A percentile compares a stretch with the other conserved stretches of the same genome.
phyloP scores from a whole-genome alignment of 2,113 vertebrate genomes.

The Jaculus jaculus region DNA sequence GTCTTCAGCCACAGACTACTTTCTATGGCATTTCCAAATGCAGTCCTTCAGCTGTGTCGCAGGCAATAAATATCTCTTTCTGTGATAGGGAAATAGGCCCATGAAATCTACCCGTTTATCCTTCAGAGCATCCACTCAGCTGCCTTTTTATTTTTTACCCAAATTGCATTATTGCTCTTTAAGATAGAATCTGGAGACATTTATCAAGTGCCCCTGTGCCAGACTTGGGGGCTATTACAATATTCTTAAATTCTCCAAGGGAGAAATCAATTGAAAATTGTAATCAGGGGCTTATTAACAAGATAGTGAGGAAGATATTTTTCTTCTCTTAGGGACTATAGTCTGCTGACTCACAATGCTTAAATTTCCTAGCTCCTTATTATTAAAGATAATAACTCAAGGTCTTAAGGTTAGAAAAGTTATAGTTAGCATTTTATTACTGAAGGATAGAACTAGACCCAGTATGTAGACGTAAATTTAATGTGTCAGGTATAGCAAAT shows the following conservation, averaged over 20 bases:
- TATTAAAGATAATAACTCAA: conserved; percentile 66
- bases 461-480: not conserved
- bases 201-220: conserved; percentile 33
- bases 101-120: not conserved
- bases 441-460: not conserved
- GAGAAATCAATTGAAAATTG: conserved; percentile 43
- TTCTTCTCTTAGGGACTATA: conserved; percentile 59
- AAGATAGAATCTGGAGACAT: conserved; percentile 42
- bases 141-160: conserved; percentile 4
- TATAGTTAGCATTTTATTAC: conserved; percentile 62
- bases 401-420: conserved; percentile 48
- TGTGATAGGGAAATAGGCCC: conserved; percentile 2
- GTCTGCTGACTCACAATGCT: conserved; percentile 38
- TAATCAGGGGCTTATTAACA: conserved; percentile 65
- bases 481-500: not conserved
- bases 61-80: conserved; percentile 67
- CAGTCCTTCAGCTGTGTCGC: conserved; percentile 62
- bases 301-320: conserved; percentile 47
- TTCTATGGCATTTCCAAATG: conserved; percentile 58
- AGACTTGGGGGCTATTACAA: not conserved
- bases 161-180: conserved; percentile 38
- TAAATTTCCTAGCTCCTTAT: conserved; percentile 61
- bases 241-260: conserved; percentile 47
- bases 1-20: conserved; percentile 29
- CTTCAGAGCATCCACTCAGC: not conserved